These are phyloP conservation scores for Patella depressa DNA, from an alignment of 2,888 invertebrate genomes.

Conservation along the genomic window DNA sequence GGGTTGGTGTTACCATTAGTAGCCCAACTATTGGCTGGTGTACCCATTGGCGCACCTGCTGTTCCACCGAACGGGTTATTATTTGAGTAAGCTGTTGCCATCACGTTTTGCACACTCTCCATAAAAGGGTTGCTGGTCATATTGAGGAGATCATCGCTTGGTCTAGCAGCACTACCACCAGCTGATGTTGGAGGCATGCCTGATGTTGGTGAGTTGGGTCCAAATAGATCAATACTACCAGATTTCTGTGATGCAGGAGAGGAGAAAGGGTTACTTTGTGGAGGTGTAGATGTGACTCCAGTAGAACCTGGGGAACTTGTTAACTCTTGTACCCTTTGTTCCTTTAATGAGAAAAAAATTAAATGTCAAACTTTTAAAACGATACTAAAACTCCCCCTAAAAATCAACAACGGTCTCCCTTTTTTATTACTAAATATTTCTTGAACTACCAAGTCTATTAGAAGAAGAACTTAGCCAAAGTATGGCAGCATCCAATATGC, in stretches of 20 bases:
- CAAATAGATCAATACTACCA: slow-evolving; percentile 32
- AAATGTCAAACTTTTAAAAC: too few species aligned
- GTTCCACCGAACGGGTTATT: slow-evolving; percentile 47
- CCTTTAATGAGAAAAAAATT: slow-evolving; percentile 38
- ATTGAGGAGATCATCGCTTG: slow-evolving; percentile 90
- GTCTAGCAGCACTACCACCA: slow-evolving; percentile 73
- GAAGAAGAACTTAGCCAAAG: too few species aligned
- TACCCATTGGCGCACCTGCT: slow-evolving; percentile 4
- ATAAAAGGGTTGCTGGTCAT: slow-evolving; percentile 90
- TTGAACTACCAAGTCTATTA: too few species aligned
- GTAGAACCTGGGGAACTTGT: slow-evolving; percentile 42
- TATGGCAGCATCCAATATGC: too few species aligned
- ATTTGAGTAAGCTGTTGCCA: slow-evolving; percentile 51
- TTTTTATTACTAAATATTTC: too few species aligned
- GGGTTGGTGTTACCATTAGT: slow-evolving; percentile 3
- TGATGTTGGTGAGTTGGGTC: slow-evolving; percentile 21
- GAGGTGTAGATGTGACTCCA: slow-evolving; percentile 33
- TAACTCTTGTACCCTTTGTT: slow-evolving; percentile 52
- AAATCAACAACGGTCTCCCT: too few species aligned
- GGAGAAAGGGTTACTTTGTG: slow-evolving; percentile 52
- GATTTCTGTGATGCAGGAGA: slow-evolving; percentile 35
- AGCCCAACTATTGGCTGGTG: slow-evolving; percentile 14
- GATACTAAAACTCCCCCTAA: too few species aligned
- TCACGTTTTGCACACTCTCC: slow-evolving; percentile 64
- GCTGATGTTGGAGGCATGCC: slow-evolving; percentile 12